Percentiles rank a stretch among this genome's conserved stretches.
Conservation (phyloP, 2,888 invertebrate species). For the Drosophila villosipedis region DNA sequence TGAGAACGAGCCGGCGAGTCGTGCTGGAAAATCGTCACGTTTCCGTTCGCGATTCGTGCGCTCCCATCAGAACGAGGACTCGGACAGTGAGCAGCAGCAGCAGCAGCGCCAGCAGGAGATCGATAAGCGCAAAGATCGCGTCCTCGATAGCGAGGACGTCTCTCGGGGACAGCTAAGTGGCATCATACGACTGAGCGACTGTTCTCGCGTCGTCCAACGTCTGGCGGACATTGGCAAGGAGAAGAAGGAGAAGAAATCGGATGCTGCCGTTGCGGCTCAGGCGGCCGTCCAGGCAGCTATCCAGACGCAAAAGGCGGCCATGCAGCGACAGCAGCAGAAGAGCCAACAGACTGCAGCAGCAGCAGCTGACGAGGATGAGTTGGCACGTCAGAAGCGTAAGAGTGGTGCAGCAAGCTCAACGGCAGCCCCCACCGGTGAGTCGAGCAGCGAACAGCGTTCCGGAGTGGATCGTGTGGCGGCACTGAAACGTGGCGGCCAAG, state of each 20-base stretch:
- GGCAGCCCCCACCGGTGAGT: constrained; percentile 75
- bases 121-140: constrained; percentile 89
- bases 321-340: constrained; percentile 85
- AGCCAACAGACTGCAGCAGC: constrained; percentile 86
- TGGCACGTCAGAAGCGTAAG: constrained; percentile 93
- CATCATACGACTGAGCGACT: constrained; percentile 94
- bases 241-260: constrained; percentile 92
- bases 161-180: constrained; percentile 94
- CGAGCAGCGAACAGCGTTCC: constrained; percentile 85
- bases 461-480: constrained; percentile 86
- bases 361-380: constrained; percentile 91
- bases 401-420: constrained; percentile 87
- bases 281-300: constrained; percentile 85
- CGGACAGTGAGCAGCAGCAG: constrained; percentile 89
- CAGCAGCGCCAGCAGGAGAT: constrained; percentile 88
- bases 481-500: constrained; percentile 83
- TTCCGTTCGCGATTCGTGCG: constrained; percentile 90
- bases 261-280: constrained; percentile 87
- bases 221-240: constrained; percentile 92
- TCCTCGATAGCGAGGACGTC: constrained; percentile 95
- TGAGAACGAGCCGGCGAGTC: constrained; percentile 87
- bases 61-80: constrained; percentile 91
- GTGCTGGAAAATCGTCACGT: constrained; percentile 88
- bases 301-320: constrained; percentile 87
- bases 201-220: constrained; percentile 94